Evolutionary conservation across 2,888 invertebrate species (phyloP), one percentile per base, ranked within the genome.

Genomic region (Agrenia bidenticulata): DNA sequence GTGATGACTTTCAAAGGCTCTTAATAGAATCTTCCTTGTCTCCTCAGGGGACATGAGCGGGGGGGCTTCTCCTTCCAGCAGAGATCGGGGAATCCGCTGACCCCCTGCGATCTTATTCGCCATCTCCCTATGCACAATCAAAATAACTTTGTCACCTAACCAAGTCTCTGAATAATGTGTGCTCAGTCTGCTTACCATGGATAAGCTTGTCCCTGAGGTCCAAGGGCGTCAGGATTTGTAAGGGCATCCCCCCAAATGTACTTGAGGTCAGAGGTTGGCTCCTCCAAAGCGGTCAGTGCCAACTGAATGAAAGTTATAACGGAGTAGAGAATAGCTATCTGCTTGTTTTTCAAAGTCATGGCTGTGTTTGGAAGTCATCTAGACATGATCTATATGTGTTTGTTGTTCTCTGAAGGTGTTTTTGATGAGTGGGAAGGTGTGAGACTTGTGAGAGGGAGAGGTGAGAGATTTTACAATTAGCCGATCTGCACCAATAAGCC

Each of bases 241-340:
- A 94, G 82, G 7, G 93, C 93, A 80, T 94, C 92, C 19, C 94
- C 94, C 86, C 91, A 92, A 21, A 92, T 83, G 80, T 92, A 93
- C 81, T 92, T 92, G 64, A 32, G 11, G 32, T 7, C 32, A 7
- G 32, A 11, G 11, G 5, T 32, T 32, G 11, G 11, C 32, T 32
- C 4, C 4, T 32, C 11, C 32, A 32, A 32, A 11, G 32, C 11
- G 4, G 11, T 11, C 11, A 32, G 11, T 32, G 32, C 4, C 4
- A 32, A 7, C 32, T 4, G 4, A 32, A 32, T 32, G 4, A 32
- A 32, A 32, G 32, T 32, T 32, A 32, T 7, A 32, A 32, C 11
- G 32, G 32, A 32, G n/a, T n/a, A n/a, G n/a, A n/a, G n/a, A n/a
- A n/a, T n/a, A n/a, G n/a, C n/a, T n/a, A n/a, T n/a, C n/a, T n/a